Base-by-base conservation (phyloP, 35 echinoderm and acorn worm species). In the Patiria miniata region DNA sequence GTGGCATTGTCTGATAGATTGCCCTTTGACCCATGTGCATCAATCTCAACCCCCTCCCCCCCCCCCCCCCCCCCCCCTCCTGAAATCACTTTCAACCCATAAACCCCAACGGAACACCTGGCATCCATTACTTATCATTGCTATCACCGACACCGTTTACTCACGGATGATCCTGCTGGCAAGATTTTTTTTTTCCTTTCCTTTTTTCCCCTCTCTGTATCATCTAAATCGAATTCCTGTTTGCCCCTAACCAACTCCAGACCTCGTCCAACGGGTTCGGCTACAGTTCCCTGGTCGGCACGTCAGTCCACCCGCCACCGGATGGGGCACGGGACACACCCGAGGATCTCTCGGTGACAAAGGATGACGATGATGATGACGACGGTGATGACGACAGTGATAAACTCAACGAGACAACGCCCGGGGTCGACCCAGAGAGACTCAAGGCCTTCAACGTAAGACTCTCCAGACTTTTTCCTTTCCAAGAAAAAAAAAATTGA, bases 361-460 rank as follows among this genome's bases (percentile, higher is more conserved):
- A 94, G 79, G 96, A 99, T 90, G 96, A 99, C 16, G 95, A 97
- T 39, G 96, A 99, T 55, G 96, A 99, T 39, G 96, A 99, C 65
- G 96, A 94, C 55, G 96, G 90, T 9, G 96, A 99, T 68, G 96
- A 99, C 42, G 93, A 95, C 58, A 99, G 96, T 55, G 96, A 99
- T 60, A 99, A 99, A 83, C 61, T 94, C 51, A 84, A 80, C 36
- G 96, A 99, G 8, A 86, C 85, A 32, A 53, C 96, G 22, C 87
- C 87, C 42, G 96, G 96, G 23, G 93, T 92, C 32, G 96, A 99
- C 61, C 93, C 96, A 26, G 96, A 99, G 87, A 91, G 96, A 87
- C 81, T 99, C 10, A 99, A 99, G 39, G 93, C 96, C 68, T 99
- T 99, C 85, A 99, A 99, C 87, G 96, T 99, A 83, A 93, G 96